Conservation (phyloP, 1,140 invertebrate genomes). For the Drosophila sturtevanti region DNA sequence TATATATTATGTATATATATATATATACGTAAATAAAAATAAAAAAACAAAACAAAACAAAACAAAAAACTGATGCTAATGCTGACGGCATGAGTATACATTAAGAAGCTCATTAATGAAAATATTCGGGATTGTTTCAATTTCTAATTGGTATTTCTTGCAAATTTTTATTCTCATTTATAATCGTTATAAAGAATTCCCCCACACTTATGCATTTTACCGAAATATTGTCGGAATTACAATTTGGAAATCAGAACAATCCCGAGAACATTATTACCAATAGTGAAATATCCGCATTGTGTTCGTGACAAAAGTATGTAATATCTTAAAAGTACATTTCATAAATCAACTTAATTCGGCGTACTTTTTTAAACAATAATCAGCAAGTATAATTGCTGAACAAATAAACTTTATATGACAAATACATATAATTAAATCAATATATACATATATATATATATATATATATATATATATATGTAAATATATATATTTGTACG, state of each 20-base stretch:
- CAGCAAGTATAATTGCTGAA: constrained; percentile 35
- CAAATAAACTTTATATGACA: constrained; percentile 55
- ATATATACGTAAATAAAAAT: constrained; percentile 21
- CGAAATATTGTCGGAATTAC: neutral
- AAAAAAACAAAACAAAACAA: too few relatives aligned
- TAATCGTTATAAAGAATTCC: neutral
- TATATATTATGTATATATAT: constrained; percentile 36
- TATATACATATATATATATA: constrained; percentile 16
- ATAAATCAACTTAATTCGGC: constrained; percentile 52
- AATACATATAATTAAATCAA: constrained; percentile 50
- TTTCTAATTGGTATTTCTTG: neutral
- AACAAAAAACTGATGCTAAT: constrained; percentile 22
- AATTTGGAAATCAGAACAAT: neutral
- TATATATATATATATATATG: constrained; percentile 23
- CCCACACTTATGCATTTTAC: neutral
- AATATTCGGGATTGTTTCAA: constrained; percentile 1
- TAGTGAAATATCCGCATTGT: constrained; percentile 71
- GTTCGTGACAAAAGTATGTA: constrained; percentile 61
- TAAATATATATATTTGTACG: constrained; percentile 17
- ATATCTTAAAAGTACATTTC: constrained; percentile 65
- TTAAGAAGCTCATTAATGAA: constrained; percentile 24
- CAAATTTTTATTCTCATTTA: neutral
- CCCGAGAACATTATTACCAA: constrained; percentile 15
- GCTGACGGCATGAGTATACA: neutral
- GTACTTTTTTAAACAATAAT: constrained; percentile 45